phyloP scores from a whole-genome alignment of 2,113 vertebrate species.

The Herpetotheres cachinnans region DNA sequence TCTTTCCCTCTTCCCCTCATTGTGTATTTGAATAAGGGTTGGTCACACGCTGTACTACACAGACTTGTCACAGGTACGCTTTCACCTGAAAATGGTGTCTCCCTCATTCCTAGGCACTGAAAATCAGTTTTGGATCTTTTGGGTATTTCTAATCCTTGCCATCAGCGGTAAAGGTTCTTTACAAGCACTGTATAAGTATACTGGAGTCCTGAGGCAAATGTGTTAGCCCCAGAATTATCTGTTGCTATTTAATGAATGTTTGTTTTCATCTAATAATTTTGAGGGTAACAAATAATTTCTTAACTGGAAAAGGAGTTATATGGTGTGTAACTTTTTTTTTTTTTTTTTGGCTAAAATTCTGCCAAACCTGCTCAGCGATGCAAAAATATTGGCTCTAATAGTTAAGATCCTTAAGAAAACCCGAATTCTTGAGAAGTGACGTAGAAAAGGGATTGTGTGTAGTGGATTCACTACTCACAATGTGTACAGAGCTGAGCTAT shows the following conservation, averaged over 20 bases:
- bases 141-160: not conserved
- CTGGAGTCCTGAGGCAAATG: not conserved
- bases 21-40: not conserved
- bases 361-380: not conserved
- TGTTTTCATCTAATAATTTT: not conserved
- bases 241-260: not conserved
- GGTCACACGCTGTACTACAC: not conserved
- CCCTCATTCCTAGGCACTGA: not conserved
- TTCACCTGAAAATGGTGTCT: not conserved
- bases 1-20: not conserved
- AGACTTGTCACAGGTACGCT: not conserved
- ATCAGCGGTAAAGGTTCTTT: not conserved
- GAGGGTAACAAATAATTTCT: not conserved
- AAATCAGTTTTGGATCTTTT: not conserved
- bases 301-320: not conserved
- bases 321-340: not conserved
- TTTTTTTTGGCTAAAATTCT: not conserved
- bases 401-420: not conserved
- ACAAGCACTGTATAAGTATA: not conserved
- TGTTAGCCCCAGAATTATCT: not conserved
- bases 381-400: not conserved
- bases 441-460: not conserved
- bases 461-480: not conserved
- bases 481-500: not conserved
- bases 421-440: not conserved